Conservation (phyloP, 2,888 invertebrate genomes). For the Epirrita christyi region DNA sequence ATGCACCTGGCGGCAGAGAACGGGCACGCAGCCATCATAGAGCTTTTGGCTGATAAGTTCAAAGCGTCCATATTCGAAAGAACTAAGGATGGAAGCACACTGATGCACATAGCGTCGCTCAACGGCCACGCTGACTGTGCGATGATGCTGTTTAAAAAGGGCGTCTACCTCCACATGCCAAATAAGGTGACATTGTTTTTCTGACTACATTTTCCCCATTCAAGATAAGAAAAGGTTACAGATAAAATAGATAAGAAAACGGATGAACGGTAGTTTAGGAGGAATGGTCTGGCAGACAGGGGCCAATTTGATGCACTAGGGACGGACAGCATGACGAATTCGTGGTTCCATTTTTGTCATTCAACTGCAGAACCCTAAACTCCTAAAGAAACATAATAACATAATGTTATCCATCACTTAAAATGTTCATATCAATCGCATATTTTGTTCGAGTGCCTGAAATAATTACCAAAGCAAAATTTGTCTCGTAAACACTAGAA, state of each 20-base stretch:
- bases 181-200: conserved; percentile 88
- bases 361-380: background rate
- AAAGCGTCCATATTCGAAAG: conserved; percentile 98
- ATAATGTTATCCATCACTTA: background rate
- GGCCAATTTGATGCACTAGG: too few relatives aligned
- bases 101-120: conserved; percentile 99
- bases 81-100: conserved; percentile 98
- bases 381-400: too few relatives aligned
- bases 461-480: conserved; percentile 11
- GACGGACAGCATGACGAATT: too few relatives aligned
- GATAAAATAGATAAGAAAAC: too few relatives aligned
- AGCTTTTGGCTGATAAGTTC: conserved; percentile 98
- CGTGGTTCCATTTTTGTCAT: background rate
- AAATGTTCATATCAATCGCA: background rate
- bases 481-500: too few relatives aligned
- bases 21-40: conserved; percentile 98
- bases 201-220: too few relatives aligned
- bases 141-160: conserved; percentile 98
- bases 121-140: conserved; percentile 99
- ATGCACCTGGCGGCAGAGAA: conserved; percentile 99
- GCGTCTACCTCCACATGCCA: conserved; percentile 99
- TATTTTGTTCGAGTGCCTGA: conserved; percentile 1
- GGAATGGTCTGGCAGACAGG: too few relatives aligned
- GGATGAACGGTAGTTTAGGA: too few relatives aligned
- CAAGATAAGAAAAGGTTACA: too few relatives aligned